Evolutionary conservation across 2,113 vertebrate species (phyloP).

Genomic region (Columba livia): DNA sequence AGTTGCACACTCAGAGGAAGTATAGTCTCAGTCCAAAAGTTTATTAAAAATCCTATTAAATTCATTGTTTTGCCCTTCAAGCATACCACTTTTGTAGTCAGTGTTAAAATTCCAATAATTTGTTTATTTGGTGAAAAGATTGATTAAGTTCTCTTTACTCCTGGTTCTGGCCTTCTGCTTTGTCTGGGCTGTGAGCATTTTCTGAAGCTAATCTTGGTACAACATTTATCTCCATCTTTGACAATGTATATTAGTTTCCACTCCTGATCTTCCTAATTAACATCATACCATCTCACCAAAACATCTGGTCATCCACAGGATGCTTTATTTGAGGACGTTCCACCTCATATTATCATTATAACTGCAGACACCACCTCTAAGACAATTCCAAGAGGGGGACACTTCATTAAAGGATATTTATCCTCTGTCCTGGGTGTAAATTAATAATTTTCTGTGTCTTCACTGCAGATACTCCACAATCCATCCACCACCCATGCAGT

Average conservation of each 20-base stretch:
- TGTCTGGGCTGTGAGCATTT: not conserved
- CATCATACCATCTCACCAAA: not conserved
- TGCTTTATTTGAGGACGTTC: not conserved
- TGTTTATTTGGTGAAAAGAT: not conserved
- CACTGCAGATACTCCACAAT: not conserved
- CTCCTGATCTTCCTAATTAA: not conserved
- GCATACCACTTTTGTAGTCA: accelerated
- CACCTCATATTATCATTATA: not conserved
- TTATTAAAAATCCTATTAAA: not conserved
- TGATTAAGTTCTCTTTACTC: not conserved
- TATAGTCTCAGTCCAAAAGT: not conserved
- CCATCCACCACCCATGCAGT: no score
- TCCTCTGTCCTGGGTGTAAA: no score
- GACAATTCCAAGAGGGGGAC: not conserved
- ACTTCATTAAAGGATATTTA: not conserved
- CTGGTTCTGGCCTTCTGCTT: not conserved
- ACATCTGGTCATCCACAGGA: no score
- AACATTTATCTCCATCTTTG: not conserved
- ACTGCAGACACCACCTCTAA: not conserved
- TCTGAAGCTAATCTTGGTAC: not conserved
- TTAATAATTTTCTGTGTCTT: not conserved
- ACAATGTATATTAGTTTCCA: not conserved
- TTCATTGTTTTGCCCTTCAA: not conserved
- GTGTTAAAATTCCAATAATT: not conserved
- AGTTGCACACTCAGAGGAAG: not conserved